Conservation (phyloP, 2,888 invertebrate genomes). For the Amitus sp. region DNA sequence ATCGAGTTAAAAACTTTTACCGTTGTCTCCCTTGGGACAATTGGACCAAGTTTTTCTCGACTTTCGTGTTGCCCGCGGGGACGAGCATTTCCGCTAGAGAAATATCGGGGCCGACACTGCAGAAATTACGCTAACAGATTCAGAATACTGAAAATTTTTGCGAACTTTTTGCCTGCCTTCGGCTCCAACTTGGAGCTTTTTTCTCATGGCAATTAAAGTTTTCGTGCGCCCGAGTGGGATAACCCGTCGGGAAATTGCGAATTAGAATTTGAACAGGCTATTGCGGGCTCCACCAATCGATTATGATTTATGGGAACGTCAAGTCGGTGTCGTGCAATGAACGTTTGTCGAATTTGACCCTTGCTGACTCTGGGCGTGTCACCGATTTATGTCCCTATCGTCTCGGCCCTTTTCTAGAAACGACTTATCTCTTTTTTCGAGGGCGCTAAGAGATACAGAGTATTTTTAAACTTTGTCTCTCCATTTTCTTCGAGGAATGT, state of each 20-base stretch:
- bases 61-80: slow-evolving; percentile 5
- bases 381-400: background rate
- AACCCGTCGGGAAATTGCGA: background rate
- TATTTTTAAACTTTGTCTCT: too few species aligned
- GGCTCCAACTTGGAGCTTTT: background rate
- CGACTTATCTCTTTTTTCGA: too few species aligned
- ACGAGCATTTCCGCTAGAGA: slow-evolving; percentile 1
- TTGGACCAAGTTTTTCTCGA: slow-evolving; percentile 31
- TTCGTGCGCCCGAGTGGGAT: too few species aligned
- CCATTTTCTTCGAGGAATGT: too few species aligned
- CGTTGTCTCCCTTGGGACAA: slow-evolving; percentile 38
- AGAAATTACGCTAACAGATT: slow-evolving; percentile 8
- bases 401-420: too few species aligned
- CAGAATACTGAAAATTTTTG: background rate
- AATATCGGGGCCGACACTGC: slow-evolving; percentile 7
- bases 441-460: too few species aligned
- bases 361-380: background rate
- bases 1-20: slow-evolving; percentile 51
- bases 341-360: background rate
- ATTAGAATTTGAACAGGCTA: background rate
- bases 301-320: background rate
- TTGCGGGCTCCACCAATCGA: background rate
- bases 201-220: background rate
- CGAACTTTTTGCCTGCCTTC: background rate
- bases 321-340: background rate